A percentile compares a stretch with the other conserved stretches of the same genome.
Conservation (phyloP, 92 coral and sea anemone species). For the Blastomussa wellsi region DNA sequence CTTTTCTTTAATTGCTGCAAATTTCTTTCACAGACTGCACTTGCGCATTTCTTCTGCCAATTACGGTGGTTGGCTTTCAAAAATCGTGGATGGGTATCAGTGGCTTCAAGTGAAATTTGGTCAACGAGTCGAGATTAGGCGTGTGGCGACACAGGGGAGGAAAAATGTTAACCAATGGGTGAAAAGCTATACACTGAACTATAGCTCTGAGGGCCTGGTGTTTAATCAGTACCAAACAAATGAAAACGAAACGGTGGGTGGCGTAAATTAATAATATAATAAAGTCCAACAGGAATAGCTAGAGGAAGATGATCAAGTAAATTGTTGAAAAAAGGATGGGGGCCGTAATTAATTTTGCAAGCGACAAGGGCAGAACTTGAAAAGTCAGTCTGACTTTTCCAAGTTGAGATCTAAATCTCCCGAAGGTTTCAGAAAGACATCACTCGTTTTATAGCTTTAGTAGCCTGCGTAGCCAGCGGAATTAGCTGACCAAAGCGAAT, state of each 20-base stretch:
- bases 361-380: too few species aligned
- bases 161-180: conserved; percentile 34
- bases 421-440: too few species aligned
- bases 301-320: too few species aligned
- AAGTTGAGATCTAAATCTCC: too few species aligned
- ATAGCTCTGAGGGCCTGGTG: conserved; percentile 39
- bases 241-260: not conserved
- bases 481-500: too few species aligned
- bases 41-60: not conserved
- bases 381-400: too few species aligned
- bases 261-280: not conserved
- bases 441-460: too few species aligned
- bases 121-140: conserved; percentile 17
- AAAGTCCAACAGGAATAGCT: too few species aligned
- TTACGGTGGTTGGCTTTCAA: not conserved
- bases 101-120: conserved; percentile 34
- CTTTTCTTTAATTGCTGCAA: too few species aligned
- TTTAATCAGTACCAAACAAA: conserved; percentile 15
- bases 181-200: conserved; percentile 39
- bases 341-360: too few species aligned
- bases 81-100: not conserved
- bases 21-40: not conserved
- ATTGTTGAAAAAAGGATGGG: too few species aligned
- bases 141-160: conserved; percentile 49
- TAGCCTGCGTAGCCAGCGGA: too few species aligned